phyloP scores from a whole-genome alignment of 2,113 vertebrate species.

The Coracopsis vasa region DNA sequence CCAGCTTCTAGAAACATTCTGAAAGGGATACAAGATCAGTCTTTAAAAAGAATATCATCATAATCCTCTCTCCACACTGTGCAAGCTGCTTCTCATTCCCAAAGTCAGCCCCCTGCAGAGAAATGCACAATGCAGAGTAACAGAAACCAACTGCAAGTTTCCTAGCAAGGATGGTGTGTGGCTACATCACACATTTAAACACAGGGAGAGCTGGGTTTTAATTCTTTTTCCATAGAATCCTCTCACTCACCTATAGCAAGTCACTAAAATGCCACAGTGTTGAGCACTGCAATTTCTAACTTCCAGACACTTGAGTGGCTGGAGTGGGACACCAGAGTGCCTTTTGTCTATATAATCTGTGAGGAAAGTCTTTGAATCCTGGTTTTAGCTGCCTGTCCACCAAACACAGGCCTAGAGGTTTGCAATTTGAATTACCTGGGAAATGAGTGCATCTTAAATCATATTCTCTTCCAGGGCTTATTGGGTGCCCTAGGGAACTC shows the following conservation, averaged over 20 bases:
- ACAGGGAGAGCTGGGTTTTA: neutral
- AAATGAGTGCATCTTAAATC: neutral
- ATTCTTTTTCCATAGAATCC: neutral
- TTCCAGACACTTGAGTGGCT: neutral
- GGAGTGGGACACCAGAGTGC: neutral
- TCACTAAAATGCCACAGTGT: neutral
- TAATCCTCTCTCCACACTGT: neutral
- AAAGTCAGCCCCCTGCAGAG: neutral
- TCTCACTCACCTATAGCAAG: neutral
- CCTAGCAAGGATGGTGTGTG: neutral
- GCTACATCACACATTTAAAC: neutral
- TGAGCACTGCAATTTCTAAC: neutral
- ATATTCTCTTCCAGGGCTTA: neutral
- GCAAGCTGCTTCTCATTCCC: neutral
- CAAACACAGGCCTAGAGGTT: neutral
- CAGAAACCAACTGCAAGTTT: neutral
- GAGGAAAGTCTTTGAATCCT: neutral
- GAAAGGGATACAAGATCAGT: neutral
- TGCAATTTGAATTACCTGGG: neutral
- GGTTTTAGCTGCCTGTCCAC: neutral
- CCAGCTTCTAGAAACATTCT: slow-evolving; percentile 89
- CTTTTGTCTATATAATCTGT: neutral
- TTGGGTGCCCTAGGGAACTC: neutral
- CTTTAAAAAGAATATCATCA: neutral
- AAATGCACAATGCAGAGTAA: neutral